Percentiles rank a stretch among this genome's conserved stretches.
Conservation (phyloP, 2,888 invertebrate species). For the Torymus auratus region DNA sequence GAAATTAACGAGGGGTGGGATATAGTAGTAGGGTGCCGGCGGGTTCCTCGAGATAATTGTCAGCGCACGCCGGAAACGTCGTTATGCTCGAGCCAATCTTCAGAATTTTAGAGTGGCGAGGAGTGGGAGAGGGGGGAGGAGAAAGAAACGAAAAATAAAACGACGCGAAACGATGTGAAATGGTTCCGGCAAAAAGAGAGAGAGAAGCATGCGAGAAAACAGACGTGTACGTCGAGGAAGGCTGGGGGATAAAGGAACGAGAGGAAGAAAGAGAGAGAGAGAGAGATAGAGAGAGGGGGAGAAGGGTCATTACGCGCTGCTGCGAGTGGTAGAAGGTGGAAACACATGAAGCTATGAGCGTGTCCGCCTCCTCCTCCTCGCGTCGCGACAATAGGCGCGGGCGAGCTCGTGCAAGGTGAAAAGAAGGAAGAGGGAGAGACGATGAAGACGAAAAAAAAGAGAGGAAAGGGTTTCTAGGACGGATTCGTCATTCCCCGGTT, state of each 20-base stretch:
- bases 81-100: constrained; percentile 68
- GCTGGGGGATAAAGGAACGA: not conserved
- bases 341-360: constrained; percentile 27
- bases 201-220: not conserved
- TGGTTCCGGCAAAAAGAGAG: too few relatives aligned
- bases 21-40: constrained; percentile 42
- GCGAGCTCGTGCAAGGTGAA: not conserved
- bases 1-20: constrained; percentile 59
- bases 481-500: constrained; percentile 44
- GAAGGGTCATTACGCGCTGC: constrained; percentile 36
- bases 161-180: constrained; percentile 17
- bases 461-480: constrained; percentile 33
- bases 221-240: not conserved
- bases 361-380: not conserved
- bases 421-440: constrained; percentile 2
- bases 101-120: constrained; percentile 62
- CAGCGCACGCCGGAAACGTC: constrained; percentile 57
- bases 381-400: constrained; percentile 16
- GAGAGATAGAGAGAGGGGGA: constrained; percentile 2
- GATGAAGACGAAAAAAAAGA: constrained; percentile 4
- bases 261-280: not conserved
- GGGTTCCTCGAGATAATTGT: constrained; percentile 68
- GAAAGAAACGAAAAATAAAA: constrained; percentile 19
- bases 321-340: constrained; percentile 25
- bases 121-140: constrained; percentile 57